phyloP scores from a whole-genome alignment of 2,113 vertebrate genomes.

The Garra rufa region DNA sequence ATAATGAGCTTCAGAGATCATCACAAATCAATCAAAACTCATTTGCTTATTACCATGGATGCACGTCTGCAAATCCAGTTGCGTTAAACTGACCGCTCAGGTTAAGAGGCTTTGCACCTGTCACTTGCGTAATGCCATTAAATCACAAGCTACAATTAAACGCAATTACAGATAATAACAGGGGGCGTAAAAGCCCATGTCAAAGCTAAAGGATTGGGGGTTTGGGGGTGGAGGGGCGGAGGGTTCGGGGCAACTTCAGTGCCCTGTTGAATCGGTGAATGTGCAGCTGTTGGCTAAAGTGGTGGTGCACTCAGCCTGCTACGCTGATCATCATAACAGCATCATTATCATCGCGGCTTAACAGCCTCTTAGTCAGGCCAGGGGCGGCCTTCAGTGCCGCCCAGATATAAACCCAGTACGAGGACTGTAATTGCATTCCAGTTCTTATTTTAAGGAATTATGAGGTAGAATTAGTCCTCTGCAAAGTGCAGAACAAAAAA shows the following conservation, averaged over 20 bases:
- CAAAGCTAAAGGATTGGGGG: slow-evolving; percentile 26
- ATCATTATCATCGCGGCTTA: slow-evolving; percentile 44
- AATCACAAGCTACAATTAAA: slow-evolving; percentile 67
- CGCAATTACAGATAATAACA: slow-evolving; percentile 67
- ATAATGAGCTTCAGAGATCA: slow-evolving; percentile 29
- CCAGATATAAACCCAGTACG: slow-evolving; percentile 33
- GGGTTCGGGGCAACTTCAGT: not conserved
- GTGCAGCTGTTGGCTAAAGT: slow-evolving; percentile 54
- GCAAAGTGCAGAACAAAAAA: slow-evolving; percentile 36
- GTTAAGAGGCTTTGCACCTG: slow-evolving; percentile 76
- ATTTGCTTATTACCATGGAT: slow-evolving; percentile 50
- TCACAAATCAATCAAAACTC: slow-evolving; percentile 50
- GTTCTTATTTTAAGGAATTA: slow-evolving; percentile 36
- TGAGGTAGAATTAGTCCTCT: slow-evolving; percentile 5
- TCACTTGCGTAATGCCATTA: slow-evolving; percentile 72
- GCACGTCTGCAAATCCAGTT: slow-evolving; percentile 19
- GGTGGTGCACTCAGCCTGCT: not conserved
- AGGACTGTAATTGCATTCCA: slow-evolving; percentile 37
- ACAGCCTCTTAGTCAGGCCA: slow-evolving; percentile 43
- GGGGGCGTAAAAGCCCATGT: slow-evolving; percentile 9
- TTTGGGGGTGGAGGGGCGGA: not conserved
- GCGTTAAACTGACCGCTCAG: slow-evolving; percentile 60
- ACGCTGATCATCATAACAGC: slow-evolving; percentile 29
- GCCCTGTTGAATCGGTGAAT: slow-evolving; percentile 37
- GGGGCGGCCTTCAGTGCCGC: slow-evolving; percentile 29